Conservation (phyloP, 2,797 vertebrate species). For the Melopsittacus undulatus region DNA sequence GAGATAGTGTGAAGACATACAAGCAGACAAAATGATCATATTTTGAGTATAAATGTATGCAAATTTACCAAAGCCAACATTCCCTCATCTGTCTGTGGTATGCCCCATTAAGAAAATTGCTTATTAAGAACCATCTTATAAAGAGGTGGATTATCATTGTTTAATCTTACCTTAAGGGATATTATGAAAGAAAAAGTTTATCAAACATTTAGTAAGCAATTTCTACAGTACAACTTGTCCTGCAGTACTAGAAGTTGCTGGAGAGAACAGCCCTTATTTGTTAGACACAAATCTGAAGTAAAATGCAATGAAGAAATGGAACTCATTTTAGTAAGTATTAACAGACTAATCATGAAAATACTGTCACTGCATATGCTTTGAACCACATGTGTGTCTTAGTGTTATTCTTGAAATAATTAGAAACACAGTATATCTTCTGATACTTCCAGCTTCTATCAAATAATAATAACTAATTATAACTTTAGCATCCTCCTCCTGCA, state of each 20-base stretch:
- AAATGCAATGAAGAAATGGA: background rate
- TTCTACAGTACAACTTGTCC: background rate
- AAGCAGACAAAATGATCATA: background rate
- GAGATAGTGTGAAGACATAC: background rate
- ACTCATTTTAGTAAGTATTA: background rate
- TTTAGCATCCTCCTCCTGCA: background rate
- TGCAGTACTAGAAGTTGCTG: background rate
- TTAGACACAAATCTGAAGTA: background rate
- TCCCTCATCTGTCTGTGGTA: background rate
- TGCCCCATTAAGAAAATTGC: background rate
- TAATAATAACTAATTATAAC: background rate
- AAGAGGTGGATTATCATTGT: background rate
- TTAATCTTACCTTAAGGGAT: slow-evolving; percentile 21
- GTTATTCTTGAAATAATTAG: background rate
- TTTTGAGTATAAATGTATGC: background rate
- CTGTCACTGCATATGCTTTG: background rate
- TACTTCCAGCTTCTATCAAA: background rate
- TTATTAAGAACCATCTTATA: background rate
- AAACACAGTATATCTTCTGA: background rate
- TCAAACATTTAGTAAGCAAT: background rate
- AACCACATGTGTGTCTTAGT: background rate
- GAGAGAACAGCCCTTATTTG: background rate
- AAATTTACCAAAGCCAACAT: background rate
- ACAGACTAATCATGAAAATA: background rate
- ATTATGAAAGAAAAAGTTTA: slow-evolving; percentile 3